These are phyloP conservation scores for Automeris io DNA, from an alignment of 2,888 invertebrate genomes.

Conservation along the genomic window DNA sequence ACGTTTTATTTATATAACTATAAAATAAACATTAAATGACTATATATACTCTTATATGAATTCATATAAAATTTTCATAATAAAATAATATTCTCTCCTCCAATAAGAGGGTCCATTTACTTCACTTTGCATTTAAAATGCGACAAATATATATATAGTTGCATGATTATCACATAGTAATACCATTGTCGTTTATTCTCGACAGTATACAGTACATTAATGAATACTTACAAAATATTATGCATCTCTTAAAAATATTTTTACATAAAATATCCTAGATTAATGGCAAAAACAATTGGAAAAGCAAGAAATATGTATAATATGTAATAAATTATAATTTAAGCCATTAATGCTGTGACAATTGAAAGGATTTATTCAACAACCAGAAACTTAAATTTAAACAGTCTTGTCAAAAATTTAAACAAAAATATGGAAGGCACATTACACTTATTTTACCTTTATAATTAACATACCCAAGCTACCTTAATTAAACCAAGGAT, in stretches of 20 bases:
- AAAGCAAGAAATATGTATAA: background rate
- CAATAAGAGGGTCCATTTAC: no score
- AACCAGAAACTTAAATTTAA: background rate
- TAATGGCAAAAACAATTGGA: background rate
- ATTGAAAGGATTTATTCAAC: background rate
- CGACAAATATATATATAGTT: conserved; percentile 7
- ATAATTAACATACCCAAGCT: no score
- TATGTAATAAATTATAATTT: no score
- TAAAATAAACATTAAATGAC: background rate
- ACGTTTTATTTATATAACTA: background rate
- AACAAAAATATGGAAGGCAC: no score
- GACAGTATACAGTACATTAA: background rate
- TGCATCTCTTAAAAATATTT: background rate
- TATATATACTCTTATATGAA: background rate
- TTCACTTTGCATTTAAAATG: conserved; percentile 11
- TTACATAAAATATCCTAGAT: background rate
- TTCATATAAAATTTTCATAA: background rate
- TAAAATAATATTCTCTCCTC: background rate
- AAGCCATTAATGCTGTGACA: no score
- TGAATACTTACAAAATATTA: background rate
- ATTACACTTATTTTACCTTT: no score
- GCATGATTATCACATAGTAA: conserved; percentile 9
- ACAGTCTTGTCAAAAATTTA: conserved; percentile 2
- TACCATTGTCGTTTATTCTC: no score
- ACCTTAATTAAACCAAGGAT: no score